Conservation (phyloP, 2,888 invertebrate species). For the Glomeris marginata region DNA sequence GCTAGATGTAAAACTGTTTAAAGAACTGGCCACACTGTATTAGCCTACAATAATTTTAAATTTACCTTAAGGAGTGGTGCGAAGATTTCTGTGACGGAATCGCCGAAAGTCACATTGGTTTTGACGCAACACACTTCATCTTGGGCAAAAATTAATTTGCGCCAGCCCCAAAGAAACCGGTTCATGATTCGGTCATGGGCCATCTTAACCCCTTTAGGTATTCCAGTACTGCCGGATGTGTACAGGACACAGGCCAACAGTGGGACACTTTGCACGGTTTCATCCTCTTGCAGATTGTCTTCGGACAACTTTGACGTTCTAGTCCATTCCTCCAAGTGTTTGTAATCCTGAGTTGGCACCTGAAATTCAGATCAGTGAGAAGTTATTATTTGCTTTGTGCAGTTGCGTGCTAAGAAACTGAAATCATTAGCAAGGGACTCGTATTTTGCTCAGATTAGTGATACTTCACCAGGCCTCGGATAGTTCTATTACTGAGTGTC, state of each 20-base stretch:
- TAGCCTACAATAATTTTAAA: too few species aligned
- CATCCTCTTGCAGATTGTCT: background rate
- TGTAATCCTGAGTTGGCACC: too few species aligned
- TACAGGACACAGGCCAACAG: constrained; percentile 54
- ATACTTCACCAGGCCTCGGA: too few species aligned
- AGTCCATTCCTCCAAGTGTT: background rate
- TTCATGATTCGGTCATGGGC: constrained; percentile 43
- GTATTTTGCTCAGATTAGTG: too few species aligned
- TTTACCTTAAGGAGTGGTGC: constrained; percentile 60
- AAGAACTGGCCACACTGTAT: too few species aligned
- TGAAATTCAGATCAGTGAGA: too few species aligned
- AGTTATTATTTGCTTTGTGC: too few species aligned
- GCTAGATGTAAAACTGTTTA: too few species aligned
- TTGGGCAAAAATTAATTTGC: constrained; percentile 54
- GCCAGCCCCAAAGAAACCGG: constrained; percentile 77
- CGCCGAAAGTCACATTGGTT: constrained; percentile 80
- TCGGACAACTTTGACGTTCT: background rate
- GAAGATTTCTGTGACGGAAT: constrained; percentile 78
- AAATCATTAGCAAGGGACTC: too few species aligned
- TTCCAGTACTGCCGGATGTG: constrained; percentile 78
- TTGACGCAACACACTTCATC: constrained; percentile 69
- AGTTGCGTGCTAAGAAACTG: too few species aligned
- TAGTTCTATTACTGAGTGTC: too few species aligned
- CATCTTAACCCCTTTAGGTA: constrained; percentile 45
- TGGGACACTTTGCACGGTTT: constrained; percentile 23